Percentiles rank a stretch among this genome's conserved stretches.
Conservation (phyloP, 2,113 vertebrate genomes). For the Dendropsophus ebraccatus region DNA sequence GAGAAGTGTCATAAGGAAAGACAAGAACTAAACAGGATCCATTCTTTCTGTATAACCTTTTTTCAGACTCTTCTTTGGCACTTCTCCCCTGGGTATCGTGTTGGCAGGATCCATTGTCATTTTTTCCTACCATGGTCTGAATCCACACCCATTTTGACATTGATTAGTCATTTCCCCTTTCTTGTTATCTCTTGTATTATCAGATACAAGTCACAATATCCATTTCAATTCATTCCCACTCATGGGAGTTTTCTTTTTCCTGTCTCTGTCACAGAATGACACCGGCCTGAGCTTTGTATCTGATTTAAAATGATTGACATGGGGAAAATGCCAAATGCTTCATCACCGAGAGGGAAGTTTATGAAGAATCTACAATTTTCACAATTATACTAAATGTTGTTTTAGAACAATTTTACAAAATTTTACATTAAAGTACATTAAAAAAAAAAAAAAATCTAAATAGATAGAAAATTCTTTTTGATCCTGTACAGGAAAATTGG, state of each 20-base stretch:
- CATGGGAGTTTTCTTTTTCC: constrained; percentile 35
- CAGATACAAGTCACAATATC: constrained; percentile 43
- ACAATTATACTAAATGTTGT: not conserved
- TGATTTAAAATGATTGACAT: constrained; percentile 30
- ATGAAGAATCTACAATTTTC: not conserved
- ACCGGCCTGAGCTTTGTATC: constrained; percentile 10
- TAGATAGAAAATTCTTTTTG: not conserved
- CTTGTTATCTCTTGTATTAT: constrained; percentile 49
- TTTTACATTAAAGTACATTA: too few relatives aligned
- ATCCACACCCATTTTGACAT: constrained; percentile 34
- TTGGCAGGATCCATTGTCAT: constrained; percentile 27
- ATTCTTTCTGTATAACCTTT: constrained; percentile 11
- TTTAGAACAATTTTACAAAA: too few relatives aligned
- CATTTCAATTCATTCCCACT: constrained; percentile 10
- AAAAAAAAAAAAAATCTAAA: too few relatives aligned
- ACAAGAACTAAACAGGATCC: not conserved
- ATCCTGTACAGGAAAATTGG: too few relatives aligned
- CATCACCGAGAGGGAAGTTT: not conserved
- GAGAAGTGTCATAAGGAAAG: not conserved
- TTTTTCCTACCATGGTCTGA: not conserved
- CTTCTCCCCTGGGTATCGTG: not conserved
- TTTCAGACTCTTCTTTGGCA: not conserved
- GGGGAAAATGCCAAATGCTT: not conserved
- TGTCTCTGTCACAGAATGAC: constrained; percentile 43
- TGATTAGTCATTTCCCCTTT: constrained; percentile 52